Evolutionary conservation across 2,888 invertebrate genomes (phyloP).

Genomic region (Opisthograptis luteolata): DNA sequence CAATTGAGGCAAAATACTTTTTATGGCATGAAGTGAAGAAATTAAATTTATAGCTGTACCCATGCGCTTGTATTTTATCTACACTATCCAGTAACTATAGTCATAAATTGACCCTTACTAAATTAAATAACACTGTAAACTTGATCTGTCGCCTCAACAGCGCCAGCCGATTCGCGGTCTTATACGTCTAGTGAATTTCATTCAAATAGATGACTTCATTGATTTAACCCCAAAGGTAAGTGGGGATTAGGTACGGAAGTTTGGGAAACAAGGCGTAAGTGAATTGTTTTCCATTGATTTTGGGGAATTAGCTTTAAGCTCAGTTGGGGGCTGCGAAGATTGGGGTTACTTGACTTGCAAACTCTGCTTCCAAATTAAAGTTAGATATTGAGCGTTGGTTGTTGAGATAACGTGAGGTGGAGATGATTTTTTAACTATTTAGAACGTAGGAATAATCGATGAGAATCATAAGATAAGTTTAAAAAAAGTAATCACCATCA

Average conservation of each 20-base stretch:
- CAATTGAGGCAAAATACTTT: too few relatives aligned
- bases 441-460: too few relatives aligned
- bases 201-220: constrained; percentile 77
- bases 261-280: constrained; percentile 63
- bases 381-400: background rate
- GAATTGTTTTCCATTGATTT: constrained; percentile 62
- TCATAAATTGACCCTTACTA: too few relatives aligned
- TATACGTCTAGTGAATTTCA: constrained; percentile 62
- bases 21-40: too few relatives aligned
- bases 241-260: constrained; percentile 65
- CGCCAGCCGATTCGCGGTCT: constrained; percentile 37
- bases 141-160: too few relatives aligned
- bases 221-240: constrained; percentile 70
- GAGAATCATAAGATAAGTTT: background rate
- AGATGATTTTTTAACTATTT: background rate
- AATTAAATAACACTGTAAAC: too few relatives aligned
- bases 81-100: too few relatives aligned
- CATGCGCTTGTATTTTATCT: too few relatives aligned
- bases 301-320: constrained; percentile 34
- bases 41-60: too few relatives aligned
- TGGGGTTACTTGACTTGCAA: constrained; percentile 21
- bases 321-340: constrained; percentile 11
- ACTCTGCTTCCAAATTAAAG: constrained; percentile 24
- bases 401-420: background rate
- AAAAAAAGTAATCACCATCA: too few relatives aligned